Base-by-base conservation (phyloP, 2,797 vertebrate genomes). In the Anguilla anguilla region DNA sequence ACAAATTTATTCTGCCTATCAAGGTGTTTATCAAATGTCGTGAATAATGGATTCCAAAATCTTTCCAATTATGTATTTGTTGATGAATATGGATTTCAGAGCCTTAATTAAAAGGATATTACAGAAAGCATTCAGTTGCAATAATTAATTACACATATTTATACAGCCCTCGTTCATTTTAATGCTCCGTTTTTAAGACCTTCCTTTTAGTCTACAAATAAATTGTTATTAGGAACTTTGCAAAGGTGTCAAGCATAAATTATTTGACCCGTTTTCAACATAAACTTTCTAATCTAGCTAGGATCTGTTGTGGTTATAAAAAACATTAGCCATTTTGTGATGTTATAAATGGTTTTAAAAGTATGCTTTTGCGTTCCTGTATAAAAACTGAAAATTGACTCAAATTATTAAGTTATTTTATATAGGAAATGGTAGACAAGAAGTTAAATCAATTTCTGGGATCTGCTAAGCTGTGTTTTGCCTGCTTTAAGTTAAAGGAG, bases 1-100 rank as follows among this genome's bases (percentile, higher is more conserved):
- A 51, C 79, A 82, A 59, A 84, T 84, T 35, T 84, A 55, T 84
- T 57, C 83, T 84, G 51, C 83, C 83, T 35, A 59, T 84, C 83
- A 84, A 84, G 53, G 28, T 84, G 83, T 57, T 84, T 84, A 84
- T 84, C 83, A 84, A 84, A 84, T 82, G 46, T 82, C 5, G 79
- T 82, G 79, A 49, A 82, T 82, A 82, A 82, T 82, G 79, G 46
- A 82, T 82, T 82, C 79, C 10, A 51, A 6, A 82, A 51, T 51
- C 79, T 82, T 82, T 82, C 79, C 43, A 82, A 82, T 82, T 82
- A 82, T 82, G 19, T n/a, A 51, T 82, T 82, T 82, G 79, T 82
- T 82, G 11, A 82, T 82, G 79, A 82, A 82, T 82, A 82, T 82
- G 79, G 43, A 82, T 82, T 82, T 49, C 79, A 82, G 79, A 49